These are phyloP conservation scores for Strigops habroptila DNA, from an alignment of 2,113 vertebrate species.

Conservation along the genomic window DNA sequence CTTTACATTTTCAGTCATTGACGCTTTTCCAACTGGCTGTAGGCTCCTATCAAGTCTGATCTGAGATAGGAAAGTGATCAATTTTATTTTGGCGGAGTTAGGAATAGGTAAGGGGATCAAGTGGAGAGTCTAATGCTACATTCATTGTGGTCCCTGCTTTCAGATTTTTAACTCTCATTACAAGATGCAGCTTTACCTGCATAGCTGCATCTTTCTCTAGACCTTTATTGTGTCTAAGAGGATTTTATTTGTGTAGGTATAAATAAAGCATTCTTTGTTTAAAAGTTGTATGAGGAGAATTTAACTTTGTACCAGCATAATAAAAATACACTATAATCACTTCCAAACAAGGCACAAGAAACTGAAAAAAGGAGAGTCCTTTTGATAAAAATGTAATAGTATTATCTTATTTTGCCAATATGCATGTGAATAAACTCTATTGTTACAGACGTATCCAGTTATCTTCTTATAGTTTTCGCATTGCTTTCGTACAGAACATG, in stretches of 20 bases:
- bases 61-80: neutral
- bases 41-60: neutral
- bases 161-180: neutral
- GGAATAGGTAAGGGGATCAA: neutral
- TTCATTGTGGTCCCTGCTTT: neutral
- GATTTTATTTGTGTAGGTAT: neutral
- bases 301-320: neutral
- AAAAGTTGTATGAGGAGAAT: neutral
- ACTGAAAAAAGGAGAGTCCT: neutral
- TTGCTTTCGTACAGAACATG: neutral
- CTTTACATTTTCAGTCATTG: neutral
- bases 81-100: neutral
- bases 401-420: neutral
- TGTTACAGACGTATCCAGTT: neutral
- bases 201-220: neutral
- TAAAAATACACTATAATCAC: neutral
- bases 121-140: neutral
- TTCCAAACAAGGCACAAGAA: neutral
- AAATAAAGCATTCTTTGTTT: neutral
- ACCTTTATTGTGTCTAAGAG: neutral
- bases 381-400: neutral
- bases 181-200: neutral
- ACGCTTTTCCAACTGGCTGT: neutral
- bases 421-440: neutral
- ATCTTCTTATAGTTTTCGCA: neutral